Evolutionary conservation across 92 coral and sea anemone species (phyloP).

Genomic region (Epizoanthus stellaris): DNA sequence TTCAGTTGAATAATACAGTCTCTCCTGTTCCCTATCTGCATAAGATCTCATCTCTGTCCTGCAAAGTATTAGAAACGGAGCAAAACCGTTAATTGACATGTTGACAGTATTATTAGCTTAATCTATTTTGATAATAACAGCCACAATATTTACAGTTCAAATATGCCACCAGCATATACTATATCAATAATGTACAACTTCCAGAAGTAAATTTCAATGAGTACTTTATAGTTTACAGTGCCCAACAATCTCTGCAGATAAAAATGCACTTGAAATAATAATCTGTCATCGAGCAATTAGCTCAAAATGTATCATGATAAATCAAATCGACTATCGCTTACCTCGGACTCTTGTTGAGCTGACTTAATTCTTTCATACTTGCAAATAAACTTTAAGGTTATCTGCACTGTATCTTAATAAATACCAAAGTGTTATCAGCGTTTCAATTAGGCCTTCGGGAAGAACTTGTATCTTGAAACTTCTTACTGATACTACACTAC

Average conservation of each 20-base stretch:
- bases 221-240: neutral
- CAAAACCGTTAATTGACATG: neutral
- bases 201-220: neutral
- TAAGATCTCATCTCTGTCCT: constrained; percentile 37
- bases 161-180: constrained; percentile 9
- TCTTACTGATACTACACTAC: too few species aligned
- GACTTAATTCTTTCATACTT: neutral
- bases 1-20: neutral
- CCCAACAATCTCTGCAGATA: neutral
- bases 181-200: constrained; percentile 20
- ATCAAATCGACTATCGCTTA: neutral
- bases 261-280: neutral
- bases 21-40: constrained; percentile 30
- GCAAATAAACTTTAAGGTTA: neutral
- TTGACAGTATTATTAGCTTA: neutral
- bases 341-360: neutral
- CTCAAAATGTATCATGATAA: too few species aligned
- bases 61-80: neutral
- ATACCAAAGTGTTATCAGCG: neutral
- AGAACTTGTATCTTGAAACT: neutral
- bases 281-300: neutral
- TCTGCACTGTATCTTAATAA: neutral
- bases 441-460: neutral
- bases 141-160: neutral
- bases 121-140: neutral